Percentiles rank a stretch among this genome's conserved stretches.
Evolutionary conservation across 1,140 invertebrate species (phyloP).

Genomic region (Microplitis demolitor): DNA sequence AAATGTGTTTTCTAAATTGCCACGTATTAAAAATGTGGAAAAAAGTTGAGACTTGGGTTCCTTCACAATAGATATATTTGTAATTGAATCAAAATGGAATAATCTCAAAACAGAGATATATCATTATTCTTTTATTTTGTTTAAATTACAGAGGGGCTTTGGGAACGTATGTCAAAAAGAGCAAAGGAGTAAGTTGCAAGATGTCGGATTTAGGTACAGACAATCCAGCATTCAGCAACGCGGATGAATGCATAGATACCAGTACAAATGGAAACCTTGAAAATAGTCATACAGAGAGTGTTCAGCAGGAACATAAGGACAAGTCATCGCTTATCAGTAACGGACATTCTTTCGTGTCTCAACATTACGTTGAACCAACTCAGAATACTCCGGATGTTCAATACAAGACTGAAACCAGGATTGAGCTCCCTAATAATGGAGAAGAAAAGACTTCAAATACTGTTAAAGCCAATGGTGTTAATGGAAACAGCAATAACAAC

Average conservation of each 20-base stretch:
- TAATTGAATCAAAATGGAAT: too few relatives aligned
- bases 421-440: constrained; percentile 48
- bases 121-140: neutral
- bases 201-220: constrained; percentile 52
- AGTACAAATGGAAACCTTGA: constrained; percentile 25
- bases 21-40: too few relatives aligned
- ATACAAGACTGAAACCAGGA: constrained; percentile 53
- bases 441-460: constrained; percentile 38
- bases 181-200: constrained; percentile 23
- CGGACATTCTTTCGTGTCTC: constrained; percentile 51
- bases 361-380: constrained; percentile 52
- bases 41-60: too few relatives aligned
- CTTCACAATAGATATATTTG: too few relatives aligned
- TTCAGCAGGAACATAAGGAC: constrained; percentile 35
- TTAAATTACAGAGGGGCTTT: neutral
- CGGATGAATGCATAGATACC: constrained; percentile 40
- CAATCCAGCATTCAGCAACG: constrained; percentile 54
- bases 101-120: too few relatives aligned
- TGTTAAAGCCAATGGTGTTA: constrained; percentile 52
- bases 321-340: constrained; percentile 43
- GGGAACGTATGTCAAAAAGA: neutral
- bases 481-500: constrained; percentile 56
- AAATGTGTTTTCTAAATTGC: too few relatives aligned
- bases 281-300: constrained; percentile 33
- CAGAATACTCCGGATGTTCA: constrained; percentile 44